phyloP scores from a whole-genome alignment of 2,888 invertebrate species.

The Ischnus inquisitorius region DNA sequence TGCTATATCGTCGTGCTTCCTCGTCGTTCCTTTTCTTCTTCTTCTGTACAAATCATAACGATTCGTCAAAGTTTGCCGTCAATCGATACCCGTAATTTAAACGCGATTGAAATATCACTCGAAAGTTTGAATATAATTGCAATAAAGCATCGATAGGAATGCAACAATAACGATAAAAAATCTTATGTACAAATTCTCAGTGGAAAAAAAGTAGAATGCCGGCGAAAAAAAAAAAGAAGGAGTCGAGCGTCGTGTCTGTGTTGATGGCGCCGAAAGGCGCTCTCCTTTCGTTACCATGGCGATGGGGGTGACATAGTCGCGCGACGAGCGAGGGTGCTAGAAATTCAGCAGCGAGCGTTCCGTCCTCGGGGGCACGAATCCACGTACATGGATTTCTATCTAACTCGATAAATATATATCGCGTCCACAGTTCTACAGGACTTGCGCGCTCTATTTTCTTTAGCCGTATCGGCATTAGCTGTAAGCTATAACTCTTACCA shows the following conservation, averaged over 20 bases:
- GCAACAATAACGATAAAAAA: neutral
- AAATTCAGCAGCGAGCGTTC: conserved; percentile 22
- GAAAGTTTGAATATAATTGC: too few species aligned
- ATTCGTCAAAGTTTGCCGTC: too few species aligned
- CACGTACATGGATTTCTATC: conserved; percentile 10
- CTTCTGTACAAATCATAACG: conserved; percentile 2
- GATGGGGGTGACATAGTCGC: conserved; percentile 44
- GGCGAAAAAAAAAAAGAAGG: neutral
- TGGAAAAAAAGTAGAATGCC: neutral
- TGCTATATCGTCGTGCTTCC: conserved; percentile 32
- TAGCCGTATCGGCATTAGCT: neutral
- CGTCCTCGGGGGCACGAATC: neutral
- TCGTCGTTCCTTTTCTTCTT: conserved; percentile 40
- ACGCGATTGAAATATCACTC: too few species aligned
- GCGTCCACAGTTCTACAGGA: neutral
- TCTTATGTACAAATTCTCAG: neutral
- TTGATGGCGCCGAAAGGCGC: conserved; percentile 20
- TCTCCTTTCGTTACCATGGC: conserved; percentile 61
- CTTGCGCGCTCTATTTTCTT: neutral
- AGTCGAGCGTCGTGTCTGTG: conserved; percentile 14
- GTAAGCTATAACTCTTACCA: neutral
- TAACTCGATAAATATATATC: neutral
- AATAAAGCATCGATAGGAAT: neutral
- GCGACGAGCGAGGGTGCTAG: conserved; percentile 40
- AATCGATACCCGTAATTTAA: too few species aligned